Percentiles rank a stretch among this genome's conserved stretches.
phyloP scores from a whole-genome alignment of 1,140 invertebrate genomes.

The Drosophila gunungcola region DNA sequence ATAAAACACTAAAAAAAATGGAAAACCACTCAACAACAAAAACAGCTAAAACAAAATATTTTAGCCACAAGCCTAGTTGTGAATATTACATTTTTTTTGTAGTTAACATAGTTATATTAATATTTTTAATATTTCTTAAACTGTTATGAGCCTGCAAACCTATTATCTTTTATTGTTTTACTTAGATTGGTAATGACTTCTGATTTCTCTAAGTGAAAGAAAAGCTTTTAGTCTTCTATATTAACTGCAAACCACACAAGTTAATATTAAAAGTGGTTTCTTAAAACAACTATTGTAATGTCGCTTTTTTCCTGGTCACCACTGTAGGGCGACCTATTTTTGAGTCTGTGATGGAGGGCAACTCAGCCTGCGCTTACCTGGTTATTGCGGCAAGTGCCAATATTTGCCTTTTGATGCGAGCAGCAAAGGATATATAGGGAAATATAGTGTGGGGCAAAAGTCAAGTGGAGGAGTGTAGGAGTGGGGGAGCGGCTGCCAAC shows the following conservation, averaged over 20 bases:
- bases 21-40: too few relatives aligned
- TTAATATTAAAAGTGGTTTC: not conserved
- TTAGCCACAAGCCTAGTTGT: too few relatives aligned
- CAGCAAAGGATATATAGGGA: slow-evolving; percentile 24
- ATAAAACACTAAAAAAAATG: too few relatives aligned
- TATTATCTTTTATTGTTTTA: too few relatives aligned
- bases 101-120: too few relatives aligned
- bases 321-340: slow-evolving; percentile 66
- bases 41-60: too few relatives aligned
- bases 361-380: slow-evolving; percentile 62
- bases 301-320: not conserved
- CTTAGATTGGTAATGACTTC: too few relatives aligned
- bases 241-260: not conserved
- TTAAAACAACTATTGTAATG: not conserved
- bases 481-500: slow-evolving; percentile 26
- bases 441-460: slow-evolving; percentile 11
- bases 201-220: too few relatives aligned
- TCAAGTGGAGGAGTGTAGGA: slow-evolving; percentile 15
- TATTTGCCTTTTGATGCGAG: slow-evolving; percentile 68
- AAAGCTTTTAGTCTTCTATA: too few relatives aligned
- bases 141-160: too few relatives aligned
- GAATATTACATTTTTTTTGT: too few relatives aligned
- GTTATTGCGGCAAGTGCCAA: slow-evolving; percentile 81
- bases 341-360: slow-evolving; percentile 26
- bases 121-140: too few relatives aligned